Evolutionary conservation across 2,797 vertebrate genomes (phyloP).

Genomic region (Falco novaeseelandiae): DNA sequence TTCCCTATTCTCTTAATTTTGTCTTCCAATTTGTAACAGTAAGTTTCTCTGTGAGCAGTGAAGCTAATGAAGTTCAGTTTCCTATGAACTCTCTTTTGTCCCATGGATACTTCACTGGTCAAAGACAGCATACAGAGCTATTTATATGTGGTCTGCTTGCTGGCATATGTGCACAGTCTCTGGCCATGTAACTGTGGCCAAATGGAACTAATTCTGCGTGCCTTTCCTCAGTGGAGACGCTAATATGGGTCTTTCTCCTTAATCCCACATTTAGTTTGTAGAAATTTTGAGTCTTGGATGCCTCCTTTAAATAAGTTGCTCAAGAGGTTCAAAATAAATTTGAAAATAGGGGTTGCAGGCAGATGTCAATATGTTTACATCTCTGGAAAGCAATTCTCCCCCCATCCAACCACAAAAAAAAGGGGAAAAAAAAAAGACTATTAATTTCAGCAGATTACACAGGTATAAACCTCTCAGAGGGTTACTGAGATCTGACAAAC

Average conservation of each 20-base stretch:
- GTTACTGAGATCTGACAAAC: not conserved
- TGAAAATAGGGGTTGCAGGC: not conserved
- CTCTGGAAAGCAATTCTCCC: not conserved
- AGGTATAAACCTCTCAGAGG: not conserved
- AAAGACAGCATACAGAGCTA: not conserved
- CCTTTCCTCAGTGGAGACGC: not conserved
- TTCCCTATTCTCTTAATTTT: not conserved
- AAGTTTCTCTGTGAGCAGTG: not conserved
- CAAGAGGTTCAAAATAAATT: not conserved
- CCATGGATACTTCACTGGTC: not conserved
- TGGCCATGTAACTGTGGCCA: not conserved
- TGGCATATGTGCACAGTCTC: not conserved
- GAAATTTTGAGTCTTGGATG: not conserved
- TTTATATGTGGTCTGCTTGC: not conserved
- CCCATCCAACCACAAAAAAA: not conserved
- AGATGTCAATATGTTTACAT: not conserved
- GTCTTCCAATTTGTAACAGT: not conserved
- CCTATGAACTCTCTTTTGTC: not conserved
- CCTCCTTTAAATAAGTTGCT: not conserved
- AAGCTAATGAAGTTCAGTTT: conserved; percentile 27
- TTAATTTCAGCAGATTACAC: not conserved
- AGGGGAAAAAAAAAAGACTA: too few species aligned
- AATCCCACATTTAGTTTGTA: not conserved
- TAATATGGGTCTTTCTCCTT: not conserved
- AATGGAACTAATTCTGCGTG: not conserved